Evolutionary conservation across 2,113 vertebrate species (phyloP), one percentile per base, ranked within the genome.

Genomic region (Pollachius pollachius): DNA sequence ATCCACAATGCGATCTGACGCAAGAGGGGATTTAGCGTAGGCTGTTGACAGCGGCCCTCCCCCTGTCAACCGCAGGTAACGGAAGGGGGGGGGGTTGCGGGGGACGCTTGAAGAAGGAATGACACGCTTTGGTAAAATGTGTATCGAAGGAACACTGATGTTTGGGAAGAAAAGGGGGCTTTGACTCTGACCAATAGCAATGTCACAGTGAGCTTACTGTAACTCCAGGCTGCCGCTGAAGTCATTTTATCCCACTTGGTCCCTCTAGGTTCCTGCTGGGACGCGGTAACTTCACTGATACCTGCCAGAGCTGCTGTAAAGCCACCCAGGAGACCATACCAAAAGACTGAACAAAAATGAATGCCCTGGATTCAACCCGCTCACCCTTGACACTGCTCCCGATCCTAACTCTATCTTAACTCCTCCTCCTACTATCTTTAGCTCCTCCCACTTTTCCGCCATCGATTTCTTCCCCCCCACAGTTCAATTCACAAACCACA

Each of bases 21-120:
- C 57, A 3, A 52, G 23, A 23, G 2, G 69, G 78, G 80, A 87
- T 84, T 85, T 75, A 84, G 52, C 25, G 21, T 11, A 18, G 52
- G 19, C 21, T 13, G 60, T 13, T 3, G 21, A 62, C 21, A 15
- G 60, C 60, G 9, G 13, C 2, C 41, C 41, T 1, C 41, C 41
- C 8, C 41, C 41, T 13, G 41, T 11, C 41, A 48, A 13, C 8
- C 41, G 1, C 41, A 48, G 41, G 41, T 48, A 13, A 48, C 41
- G 9, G 41, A 13, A 1, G 41, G 41, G 41, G 15, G 54, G 15
- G 11, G 6, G 52, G 16, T 16, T n/a, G 16, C 15, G 15, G 54
- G 54, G 41, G 41, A 34, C 30, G 6, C 30, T 48, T 12, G 30
- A 4, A 48, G 41, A 13, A 9, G n/a, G n/a, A 57, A 57, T n/a